Evolutionary conservation across 2,797 vertebrate genomes (phyloP).

Genomic region (Myoxocephalus aenaeus): DNA sequence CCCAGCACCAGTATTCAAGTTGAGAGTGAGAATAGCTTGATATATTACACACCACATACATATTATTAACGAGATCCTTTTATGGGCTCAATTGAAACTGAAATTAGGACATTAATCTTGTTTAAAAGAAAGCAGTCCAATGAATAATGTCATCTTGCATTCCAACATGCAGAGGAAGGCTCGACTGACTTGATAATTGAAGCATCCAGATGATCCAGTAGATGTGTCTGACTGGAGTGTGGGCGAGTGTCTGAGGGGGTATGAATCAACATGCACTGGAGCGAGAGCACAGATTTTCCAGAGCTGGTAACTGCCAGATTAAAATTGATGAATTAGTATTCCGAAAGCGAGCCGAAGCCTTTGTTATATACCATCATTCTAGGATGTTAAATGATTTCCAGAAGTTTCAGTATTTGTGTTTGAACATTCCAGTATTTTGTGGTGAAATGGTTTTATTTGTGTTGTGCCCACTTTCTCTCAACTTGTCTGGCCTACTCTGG

Average conservation of each 20-base stretch:
- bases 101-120: not conserved
- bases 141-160: not conserved
- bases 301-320: constrained; percentile 27
- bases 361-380: constrained; percentile 14
- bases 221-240: constrained; percentile 35
- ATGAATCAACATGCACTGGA: constrained; percentile 31
- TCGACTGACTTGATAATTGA: constrained; percentile 30
- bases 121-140: not conserved
- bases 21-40: not conserved
- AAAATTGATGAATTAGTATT: constrained; percentile 42
- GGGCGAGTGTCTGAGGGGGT: constrained; percentile 13
- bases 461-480: constrained; percentile 14
- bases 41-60: not conserved
- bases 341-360: constrained; percentile 3
- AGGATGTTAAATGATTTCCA: constrained; percentile 48
- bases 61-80: not conserved
- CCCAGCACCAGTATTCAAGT: not conserved
- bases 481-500: not conserved
- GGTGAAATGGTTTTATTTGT: constrained; percentile 16
- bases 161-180: constrained; percentile 8
- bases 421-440: constrained; percentile 38
- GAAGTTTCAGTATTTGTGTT: constrained; percentile 30
- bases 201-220: constrained; percentile 27
- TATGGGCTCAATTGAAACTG: not conserved
- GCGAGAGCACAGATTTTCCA: constrained; percentile 38